Evolutionary conservation across 2,888 invertebrate species (phyloP), one percentile per base, ranked within the genome.

Genomic region (Gerosis bhagava): DNA sequence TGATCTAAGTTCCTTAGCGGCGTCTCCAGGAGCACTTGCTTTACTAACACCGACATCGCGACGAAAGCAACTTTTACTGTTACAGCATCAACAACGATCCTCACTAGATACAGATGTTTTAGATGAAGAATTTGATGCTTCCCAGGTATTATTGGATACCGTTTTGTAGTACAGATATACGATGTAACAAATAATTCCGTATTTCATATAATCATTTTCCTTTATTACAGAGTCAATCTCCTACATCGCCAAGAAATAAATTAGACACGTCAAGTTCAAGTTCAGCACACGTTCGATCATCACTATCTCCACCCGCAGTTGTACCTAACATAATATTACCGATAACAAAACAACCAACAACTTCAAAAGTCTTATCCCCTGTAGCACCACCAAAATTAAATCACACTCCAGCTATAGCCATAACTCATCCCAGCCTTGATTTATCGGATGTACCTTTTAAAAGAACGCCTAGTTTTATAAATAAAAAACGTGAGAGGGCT

Each of bases 71-170:
- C 86, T 94, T 22, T 82, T 96, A 24, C 77, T 96, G 60, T 78
- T 95, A 40, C 96, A 96, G 70, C 96, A 96, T 73, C 96, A 96
- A 69, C 96, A 96, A 75, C 88, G 96, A 55, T 96, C 96, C 48
- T 96, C 96, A 8, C 92, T 96, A 79, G 96, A 96, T 67, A 96
- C 95, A 1, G 96, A 96, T 68, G 94, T 93, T 12, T 83, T 96
- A 48, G 95, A 95, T 56, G 93, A 93, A 65, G 94, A 94, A 74
- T 91, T 92, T 62, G 91, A 91, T 69, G 89, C 89, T 28, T 92
- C 92, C 52, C 91, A 92, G 69, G 90, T 90, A 78, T n/a, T n/a
- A n/a, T n/a, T n/a, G n/a, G n/a, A n/a, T n/a, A n/a, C n/a, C n/a
- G n/a, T n/a, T n/a, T n/a, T n/a, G n/a, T n/a, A n/a, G n/a, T n/a